Percentiles rank a stretch among this genome's conserved stretches.
These are phyloP conservation scores for Gisinianus flammeolus DNA, from an alignment of 2,888 invertebrate species.

Conservation along the genomic window DNA sequence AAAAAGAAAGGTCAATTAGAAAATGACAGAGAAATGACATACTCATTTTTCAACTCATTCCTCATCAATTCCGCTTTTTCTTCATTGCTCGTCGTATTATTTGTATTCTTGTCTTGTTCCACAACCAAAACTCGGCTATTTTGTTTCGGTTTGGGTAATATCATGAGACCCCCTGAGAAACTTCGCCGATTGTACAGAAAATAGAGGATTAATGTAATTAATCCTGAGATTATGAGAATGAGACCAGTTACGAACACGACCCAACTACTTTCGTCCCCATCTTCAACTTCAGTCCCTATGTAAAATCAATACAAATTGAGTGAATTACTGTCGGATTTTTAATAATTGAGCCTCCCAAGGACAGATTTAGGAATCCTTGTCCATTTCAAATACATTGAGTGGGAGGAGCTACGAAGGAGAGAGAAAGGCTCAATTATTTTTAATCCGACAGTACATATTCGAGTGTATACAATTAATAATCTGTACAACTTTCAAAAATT, in stretches of 20 bases:
- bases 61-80: constrained; percentile 23
- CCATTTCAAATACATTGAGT: too few species aligned
- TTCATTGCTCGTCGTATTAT: constrained; percentile 1
- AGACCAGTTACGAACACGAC: constrained; percentile 2
- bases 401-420: too few species aligned
- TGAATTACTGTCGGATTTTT: too few species aligned
- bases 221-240: not conserved
- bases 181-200: constrained; percentile 7
- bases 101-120: constrained; percentile 15
- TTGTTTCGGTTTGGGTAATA: constrained; percentile 7
- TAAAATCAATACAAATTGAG: too few species aligned
- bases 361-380: too few species aligned
- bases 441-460: not conserved
- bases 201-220: not conserved
- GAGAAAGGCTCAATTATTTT: not conserved
- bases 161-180: not conserved
- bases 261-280: not conserved
- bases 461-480: not conserved
- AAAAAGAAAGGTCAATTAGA: not conserved
- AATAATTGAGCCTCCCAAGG: too few species aligned
- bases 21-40: not conserved
- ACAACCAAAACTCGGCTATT: constrained; percentile 15
- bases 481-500: not conserved
- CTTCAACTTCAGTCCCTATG: not conserved
- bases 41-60: constrained; percentile 18